phyloP scores from a whole-genome alignment of 2,113 vertebrate species.

The Scophthalmus maximus region DNA sequence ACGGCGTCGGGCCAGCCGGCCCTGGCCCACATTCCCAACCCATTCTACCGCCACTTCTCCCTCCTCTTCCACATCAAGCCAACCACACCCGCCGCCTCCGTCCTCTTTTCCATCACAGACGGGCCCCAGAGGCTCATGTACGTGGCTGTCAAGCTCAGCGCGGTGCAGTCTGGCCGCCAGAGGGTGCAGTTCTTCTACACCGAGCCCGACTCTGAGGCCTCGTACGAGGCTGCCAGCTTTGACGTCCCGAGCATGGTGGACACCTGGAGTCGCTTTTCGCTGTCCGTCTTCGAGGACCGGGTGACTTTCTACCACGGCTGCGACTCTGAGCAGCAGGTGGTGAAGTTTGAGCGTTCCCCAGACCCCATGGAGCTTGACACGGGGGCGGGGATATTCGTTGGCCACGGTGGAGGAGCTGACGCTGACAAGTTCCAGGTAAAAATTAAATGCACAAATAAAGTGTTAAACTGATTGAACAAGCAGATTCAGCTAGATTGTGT shows the following conservation, averaged over 20 bases:
- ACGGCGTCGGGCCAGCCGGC: constrained; percentile 85
- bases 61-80: constrained; percentile 89
- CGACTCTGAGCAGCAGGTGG: constrained; percentile 76
- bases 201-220: constrained; percentile 81
- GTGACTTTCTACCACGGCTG: constrained; percentile 89
- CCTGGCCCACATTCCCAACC: constrained; percentile 82
- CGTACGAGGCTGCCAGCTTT: constrained; percentile 86
- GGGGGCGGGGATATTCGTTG: constrained; percentile 88
- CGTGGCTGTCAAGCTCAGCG: constrained; percentile 88
- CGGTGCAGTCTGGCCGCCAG: constrained; percentile 74
- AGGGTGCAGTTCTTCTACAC: constrained; percentile 90
- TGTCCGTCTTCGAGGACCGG: constrained; percentile 83
- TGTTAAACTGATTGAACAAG: too few species aligned
- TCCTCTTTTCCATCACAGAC: constrained; percentile 91
- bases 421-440: constrained; percentile 88
- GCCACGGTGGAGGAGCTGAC: constrained; percentile 89
- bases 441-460: neutral
- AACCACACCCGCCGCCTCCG: constrained; percentile 69
- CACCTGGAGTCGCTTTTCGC: constrained; percentile 87
- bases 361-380: constrained; percentile 88
- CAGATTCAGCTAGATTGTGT: too few species aligned
- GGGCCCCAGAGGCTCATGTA: constrained; percentile 84
- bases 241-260: constrained; percentile 81
- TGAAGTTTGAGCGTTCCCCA: constrained; percentile 83
- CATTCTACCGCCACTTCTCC: constrained; percentile 91